These are phyloP conservation scores for Bufo gargarizans DNA, from an alignment of 2,113 vertebrate genomes.

Conservation along the genomic window DNA sequence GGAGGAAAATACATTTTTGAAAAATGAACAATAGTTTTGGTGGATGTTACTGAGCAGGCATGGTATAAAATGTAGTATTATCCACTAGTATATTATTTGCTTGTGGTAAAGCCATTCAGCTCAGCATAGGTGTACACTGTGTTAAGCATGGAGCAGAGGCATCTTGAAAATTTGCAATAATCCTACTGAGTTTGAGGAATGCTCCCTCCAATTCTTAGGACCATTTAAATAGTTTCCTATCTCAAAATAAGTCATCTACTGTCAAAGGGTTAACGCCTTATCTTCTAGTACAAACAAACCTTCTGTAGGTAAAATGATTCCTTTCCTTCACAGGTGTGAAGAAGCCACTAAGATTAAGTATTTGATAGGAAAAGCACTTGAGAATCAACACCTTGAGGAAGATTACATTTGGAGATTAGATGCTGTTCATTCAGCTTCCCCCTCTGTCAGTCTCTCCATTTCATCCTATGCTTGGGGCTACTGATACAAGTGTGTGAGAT, in stretches of 20 bases:
- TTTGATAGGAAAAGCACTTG: conserved; percentile 57
- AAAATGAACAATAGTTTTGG: no score
- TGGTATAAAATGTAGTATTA: neutral
- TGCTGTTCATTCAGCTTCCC: neutral
- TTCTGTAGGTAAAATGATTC: conserved; percentile 50
- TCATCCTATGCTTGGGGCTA: conserved; percentile 33
- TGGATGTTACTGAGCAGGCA: neutral
- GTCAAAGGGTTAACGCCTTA: conserved; percentile 48
- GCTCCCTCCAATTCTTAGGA: conserved; percentile 18
- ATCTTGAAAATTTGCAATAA: conserved; percentile 1
- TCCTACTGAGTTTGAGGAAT: conserved; percentile 15
- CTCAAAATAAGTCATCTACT: neutral
- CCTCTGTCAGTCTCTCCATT: conserved; percentile 26
- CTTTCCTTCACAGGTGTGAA: conserved; percentile 56
- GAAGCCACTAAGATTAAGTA: conserved; percentile 48
- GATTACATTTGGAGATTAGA: conserved; percentile 56
- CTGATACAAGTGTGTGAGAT: conserved; percentile 1
- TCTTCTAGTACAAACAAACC: conserved; percentile 53
- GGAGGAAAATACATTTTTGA: no score
- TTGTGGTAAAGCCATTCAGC: neutral
- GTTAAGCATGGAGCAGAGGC: neutral
- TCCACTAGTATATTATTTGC: neutral
- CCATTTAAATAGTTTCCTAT: conserved; percentile 20
- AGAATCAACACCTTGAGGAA: conserved; percentile 58
- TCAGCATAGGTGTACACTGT: neutral